Percentiles rank a stretch among this genome's conserved stretches.
Evolutionary conservation across 2,797 vertebrate genomes (phyloP).

Genomic region (Takifugu rubripes): DNA sequence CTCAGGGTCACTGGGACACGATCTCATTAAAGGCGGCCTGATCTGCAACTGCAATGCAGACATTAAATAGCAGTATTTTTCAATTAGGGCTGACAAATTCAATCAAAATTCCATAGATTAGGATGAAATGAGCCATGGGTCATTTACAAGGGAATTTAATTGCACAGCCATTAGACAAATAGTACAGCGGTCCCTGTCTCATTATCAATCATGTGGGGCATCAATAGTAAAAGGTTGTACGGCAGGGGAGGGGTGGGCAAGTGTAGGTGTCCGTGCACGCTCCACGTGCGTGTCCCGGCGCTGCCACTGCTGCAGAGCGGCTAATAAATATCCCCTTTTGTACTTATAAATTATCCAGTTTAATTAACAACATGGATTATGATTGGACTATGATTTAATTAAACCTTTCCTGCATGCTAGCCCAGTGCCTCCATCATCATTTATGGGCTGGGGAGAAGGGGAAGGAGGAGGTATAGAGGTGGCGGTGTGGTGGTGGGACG

Average conservation of each 20-base stretch:
- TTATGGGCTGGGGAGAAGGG: conserved; percentile 49
- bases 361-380: conserved; percentile 85
- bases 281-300: conserved; percentile 41
- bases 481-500: conserved; percentile 9
- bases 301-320: conserved; percentile 61
- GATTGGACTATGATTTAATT: conserved; percentile 85
- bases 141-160: conserved; percentile 99
- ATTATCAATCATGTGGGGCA: conserved; percentile 96
- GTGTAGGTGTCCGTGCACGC: conserved; percentile 37
- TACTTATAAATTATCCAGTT: conserved; percentile 86
- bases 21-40: conserved; percentile 85
- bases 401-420: conserved; percentile 77
- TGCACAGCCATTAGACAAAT: conserved; percentile 99
- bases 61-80: conserved; percentile 99
- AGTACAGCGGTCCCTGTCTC: conserved; percentile 92
- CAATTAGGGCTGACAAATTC: conserved; percentile 99
- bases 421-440: conserved; percentile 64
- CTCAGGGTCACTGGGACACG: conserved; percentile 84
- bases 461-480: conserved; percentile 5
- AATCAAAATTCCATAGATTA: conserved; percentile 99
- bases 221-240: conserved; percentile 85
- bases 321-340: conserved; percentile 83
- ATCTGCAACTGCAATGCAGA: conserved; percentile 87
- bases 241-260: conserved; percentile 33
- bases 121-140: conserved; percentile 99